phyloP scores from a whole-genome alignment of 2,113 vertebrate genomes.

The Ornithorhynchus anatinus region DNA sequence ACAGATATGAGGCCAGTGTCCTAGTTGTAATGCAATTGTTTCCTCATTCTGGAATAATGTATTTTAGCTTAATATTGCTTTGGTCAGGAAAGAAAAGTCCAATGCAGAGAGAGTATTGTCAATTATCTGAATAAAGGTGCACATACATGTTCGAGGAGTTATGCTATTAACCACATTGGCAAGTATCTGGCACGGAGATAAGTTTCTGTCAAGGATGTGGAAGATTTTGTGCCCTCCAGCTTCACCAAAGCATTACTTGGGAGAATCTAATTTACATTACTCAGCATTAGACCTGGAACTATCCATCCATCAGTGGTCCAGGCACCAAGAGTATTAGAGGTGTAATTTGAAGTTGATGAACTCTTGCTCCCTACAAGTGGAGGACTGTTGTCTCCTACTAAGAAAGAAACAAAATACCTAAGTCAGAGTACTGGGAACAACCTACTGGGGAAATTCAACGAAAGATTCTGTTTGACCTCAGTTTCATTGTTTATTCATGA shows the following conservation, averaged over 20 bases:
- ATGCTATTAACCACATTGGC: constrained; percentile 44
- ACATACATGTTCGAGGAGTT: constrained; percentile 13
- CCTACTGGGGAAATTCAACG: neutral
- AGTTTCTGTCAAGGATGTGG: constrained; percentile 48
- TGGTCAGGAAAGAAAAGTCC: constrained; percentile 39
- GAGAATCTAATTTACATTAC: constrained; percentile 52
- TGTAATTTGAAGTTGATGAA: constrained; percentile 43
- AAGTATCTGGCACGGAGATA: constrained; percentile 33
- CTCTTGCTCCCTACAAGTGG: constrained; percentile 39
- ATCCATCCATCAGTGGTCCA: constrained; percentile 59
- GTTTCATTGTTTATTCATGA: neutral
- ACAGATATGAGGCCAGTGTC: too few species aligned
- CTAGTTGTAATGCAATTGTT: too few species aligned
- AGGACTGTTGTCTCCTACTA: constrained; percentile 25
- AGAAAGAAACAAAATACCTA: neutral
- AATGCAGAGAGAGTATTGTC: constrained; percentile 29
- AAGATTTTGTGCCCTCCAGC: constrained; percentile 29
- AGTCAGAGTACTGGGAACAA: neutral
- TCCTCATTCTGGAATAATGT: too few species aligned
- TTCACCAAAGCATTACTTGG: constrained; percentile 34
- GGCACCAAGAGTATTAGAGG: constrained; percentile 51
- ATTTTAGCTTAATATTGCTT: too few species aligned
- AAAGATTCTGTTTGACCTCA: neutral
- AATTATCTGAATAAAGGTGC: constrained; percentile 36
- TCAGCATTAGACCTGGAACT: constrained; percentile 58